phyloP scores from a whole-genome alignment of 2,113 vertebrate species.

The Anser brachyrhynchus region DNA sequence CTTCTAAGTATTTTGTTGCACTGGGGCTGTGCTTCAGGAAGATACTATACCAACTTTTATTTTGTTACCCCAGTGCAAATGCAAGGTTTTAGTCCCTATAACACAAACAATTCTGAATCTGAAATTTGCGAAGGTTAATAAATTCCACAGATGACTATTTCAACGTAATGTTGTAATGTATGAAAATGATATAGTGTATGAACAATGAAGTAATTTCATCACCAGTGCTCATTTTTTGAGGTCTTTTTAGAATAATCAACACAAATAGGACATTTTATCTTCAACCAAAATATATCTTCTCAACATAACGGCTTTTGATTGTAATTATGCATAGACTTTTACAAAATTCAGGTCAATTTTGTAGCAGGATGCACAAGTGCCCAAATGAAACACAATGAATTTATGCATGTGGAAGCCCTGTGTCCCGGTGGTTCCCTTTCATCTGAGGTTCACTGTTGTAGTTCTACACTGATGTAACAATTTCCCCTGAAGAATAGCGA shows the following conservation, averaged over 20 bases:
- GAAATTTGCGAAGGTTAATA: background rate
- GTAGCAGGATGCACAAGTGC: background rate
- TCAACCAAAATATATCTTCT: background rate
- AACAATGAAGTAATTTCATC: background rate
- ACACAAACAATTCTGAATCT: background rate
- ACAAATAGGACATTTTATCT: background rate
- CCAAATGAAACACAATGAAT: background rate
- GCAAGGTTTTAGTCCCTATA: background rate
- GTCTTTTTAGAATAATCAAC: background rate
- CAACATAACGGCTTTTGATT: background rate
- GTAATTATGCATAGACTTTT: background rate
- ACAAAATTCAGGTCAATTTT: background rate
- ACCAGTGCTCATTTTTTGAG: background rate
- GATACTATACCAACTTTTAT: accelerated
- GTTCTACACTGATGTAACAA: background rate
- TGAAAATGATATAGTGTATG: background rate
- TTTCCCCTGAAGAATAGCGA: background rate
- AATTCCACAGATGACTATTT: background rate
- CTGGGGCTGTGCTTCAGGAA: background rate
- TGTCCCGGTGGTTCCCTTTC: background rate
- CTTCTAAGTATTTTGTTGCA: background rate
- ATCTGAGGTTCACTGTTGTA: background rate
- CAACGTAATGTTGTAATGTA: background rate
- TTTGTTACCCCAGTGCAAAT: background rate
- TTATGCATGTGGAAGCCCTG: background rate